A percentile compares a stretch with the other conserved stretches of the same genome.
phyloP scores from a whole-genome alignment of 2,113 vertebrate species.

The Prolemur simus region DNA sequence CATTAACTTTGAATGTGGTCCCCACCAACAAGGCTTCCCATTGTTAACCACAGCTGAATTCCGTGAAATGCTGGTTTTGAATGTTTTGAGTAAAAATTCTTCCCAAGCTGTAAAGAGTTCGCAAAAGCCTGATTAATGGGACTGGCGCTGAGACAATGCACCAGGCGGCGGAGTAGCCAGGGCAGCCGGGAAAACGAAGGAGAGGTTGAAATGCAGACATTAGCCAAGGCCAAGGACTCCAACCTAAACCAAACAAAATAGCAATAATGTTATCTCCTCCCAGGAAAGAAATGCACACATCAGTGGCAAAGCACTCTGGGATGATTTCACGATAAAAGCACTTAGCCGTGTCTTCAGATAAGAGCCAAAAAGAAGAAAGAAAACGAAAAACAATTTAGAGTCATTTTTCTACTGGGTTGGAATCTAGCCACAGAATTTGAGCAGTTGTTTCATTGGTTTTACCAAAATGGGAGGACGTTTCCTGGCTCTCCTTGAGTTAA shows the following conservation, averaged over 20 bases:
- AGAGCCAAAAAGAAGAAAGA: neutral
- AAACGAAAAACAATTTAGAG: neutral
- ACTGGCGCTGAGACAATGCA: neutral
- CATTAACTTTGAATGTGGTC: constrained; percentile 48
- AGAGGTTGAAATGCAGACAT: neutral
- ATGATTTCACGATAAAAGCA: neutral
- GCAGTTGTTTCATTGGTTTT: neutral
- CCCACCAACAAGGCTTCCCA: constrained; percentile 42
- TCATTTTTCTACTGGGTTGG: neutral
- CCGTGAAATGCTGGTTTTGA: constrained; percentile 39
- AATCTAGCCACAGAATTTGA: neutral
- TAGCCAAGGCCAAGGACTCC: neutral
- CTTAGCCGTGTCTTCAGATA: neutral
- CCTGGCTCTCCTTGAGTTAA: neutral
- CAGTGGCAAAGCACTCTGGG: neutral
- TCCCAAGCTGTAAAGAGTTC: constrained; percentile 3
- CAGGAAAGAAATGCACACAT: neutral
- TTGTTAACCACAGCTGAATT: constrained; percentile 29
- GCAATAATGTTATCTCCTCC: fast-evolving
- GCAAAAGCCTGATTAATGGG: neutral
- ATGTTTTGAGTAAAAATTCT: constrained; percentile 1
- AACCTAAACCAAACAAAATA: neutral
- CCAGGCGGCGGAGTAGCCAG: fast-evolving
- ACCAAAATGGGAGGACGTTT: neutral
- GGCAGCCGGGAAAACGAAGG: neutral